Conservation (phyloP, 1,140 invertebrate species). For the Chironomus striatipennis region DNA sequence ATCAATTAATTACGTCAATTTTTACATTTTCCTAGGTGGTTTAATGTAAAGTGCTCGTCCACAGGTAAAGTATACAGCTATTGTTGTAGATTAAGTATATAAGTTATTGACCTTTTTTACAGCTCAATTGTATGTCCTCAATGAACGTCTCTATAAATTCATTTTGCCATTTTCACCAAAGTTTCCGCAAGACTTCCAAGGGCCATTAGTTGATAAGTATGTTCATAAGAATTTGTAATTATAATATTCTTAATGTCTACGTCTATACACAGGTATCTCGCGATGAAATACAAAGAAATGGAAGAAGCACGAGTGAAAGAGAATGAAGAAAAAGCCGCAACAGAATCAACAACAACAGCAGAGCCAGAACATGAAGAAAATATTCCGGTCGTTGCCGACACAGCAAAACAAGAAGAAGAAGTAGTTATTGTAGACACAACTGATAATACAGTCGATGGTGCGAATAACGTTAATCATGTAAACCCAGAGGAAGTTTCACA, state of each 20-base stretch:
- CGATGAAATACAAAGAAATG: conserved; percentile 73
- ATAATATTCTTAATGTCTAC: neutral
- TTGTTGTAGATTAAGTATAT: neutral
- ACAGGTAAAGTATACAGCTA: conserved; percentile 40
- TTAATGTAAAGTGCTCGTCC: conserved; percentile 74
- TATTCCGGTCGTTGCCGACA: neutral
- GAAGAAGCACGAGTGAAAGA: conserved; percentile 58
- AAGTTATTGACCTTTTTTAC: neutral
- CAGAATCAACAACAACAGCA: conserved; percentile 27
- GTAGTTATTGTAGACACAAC: conserved; percentile 10
- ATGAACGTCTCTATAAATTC: conserved; percentile 79
- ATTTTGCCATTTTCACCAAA: conserved; percentile 75
- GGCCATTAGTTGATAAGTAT: conserved; percentile 71
- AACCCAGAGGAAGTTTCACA: neutral
- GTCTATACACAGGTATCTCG: conserved; percentile 53
- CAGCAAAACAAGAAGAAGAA: conserved; percentile 25
- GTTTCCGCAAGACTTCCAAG: conserved; percentile 79
- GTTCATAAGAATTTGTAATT: neutral
- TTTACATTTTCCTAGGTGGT: conserved; percentile 53
- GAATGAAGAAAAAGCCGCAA: conserved; percentile 35
- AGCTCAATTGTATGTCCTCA: conserved; percentile 74
- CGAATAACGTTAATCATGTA: neutral
- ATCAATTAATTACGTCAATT: neutral
- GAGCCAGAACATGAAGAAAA: conserved; percentile 29
- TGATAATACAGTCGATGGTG: neutral